phyloP scores from a whole-genome alignment of 1,140 invertebrate genomes.

The Chrysoperla carnea region DNA sequence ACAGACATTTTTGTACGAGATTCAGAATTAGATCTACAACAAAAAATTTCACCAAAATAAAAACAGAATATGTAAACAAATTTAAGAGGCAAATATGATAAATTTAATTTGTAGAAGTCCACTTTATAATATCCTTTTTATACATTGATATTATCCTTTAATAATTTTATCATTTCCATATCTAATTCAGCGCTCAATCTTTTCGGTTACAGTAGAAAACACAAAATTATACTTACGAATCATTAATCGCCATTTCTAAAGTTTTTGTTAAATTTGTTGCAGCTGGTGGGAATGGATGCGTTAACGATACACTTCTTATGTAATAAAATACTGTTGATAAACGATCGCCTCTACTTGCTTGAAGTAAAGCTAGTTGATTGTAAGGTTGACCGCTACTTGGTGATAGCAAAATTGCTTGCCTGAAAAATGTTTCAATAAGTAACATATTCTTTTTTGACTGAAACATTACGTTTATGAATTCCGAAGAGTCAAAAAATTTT shows the following conservation, averaged over 20 bases:
- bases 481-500: no score
- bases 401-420: conserved; percentile 61
- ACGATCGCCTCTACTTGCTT: conserved; percentile 62
- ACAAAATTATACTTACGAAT: conserved; percentile 14
- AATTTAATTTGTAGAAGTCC: no score
- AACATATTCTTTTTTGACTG: not conserved
- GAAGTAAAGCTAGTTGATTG: conserved; percentile 68
- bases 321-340: conserved; percentile 72
- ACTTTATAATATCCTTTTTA: no score
- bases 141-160: no score
- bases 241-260: conserved; percentile 33
- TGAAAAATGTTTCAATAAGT: conserved; percentile 14
- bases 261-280: conserved; percentile 56
- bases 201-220: no score
- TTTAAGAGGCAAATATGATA: no score
- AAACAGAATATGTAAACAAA: conserved; percentile 4
- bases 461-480: no score
- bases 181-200: no score
- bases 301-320: conserved; percentile 58
- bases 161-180: no score
- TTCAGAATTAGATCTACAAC: conserved; percentile 27
- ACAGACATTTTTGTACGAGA: conserved; percentile 39
- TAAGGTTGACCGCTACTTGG: conserved; percentile 75
- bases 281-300: conserved; percentile 67
- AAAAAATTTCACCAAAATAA: conserved; percentile 11